Evolutionary conservation across 1,140 invertebrate genomes (phyloP).

Genomic region (Agrilus planipennis): DNA sequence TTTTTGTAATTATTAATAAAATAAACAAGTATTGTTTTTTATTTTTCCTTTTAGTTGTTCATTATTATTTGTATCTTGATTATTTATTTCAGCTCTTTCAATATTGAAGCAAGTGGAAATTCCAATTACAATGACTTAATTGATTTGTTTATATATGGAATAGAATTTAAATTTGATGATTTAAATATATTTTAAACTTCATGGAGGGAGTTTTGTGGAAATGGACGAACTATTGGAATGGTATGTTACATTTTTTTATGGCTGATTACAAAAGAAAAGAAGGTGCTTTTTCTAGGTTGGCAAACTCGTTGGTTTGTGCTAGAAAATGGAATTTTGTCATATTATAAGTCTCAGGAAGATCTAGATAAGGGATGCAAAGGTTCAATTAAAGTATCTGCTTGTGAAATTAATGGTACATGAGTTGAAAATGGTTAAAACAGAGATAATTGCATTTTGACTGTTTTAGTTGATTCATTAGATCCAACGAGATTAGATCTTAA

Average conservation of each 20-base stretch:
- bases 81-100: too few species aligned
- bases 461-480: slow-evolving; percentile 60
- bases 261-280: slow-evolving; percentile 1
- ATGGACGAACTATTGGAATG: slow-evolving; percentile 77
- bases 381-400: slow-evolving; percentile 68
- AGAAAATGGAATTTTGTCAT: slow-evolving; percentile 66
- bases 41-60: too few species aligned
- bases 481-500: slow-evolving; percentile 60
- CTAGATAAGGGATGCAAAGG: slow-evolving; percentile 75
- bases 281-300: slow-evolving; percentile 48
- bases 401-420: slow-evolving; percentile 62
- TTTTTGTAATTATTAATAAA: too few species aligned
- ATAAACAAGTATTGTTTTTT: too few species aligned
- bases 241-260: slow-evolving; percentile 34
- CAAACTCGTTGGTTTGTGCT: slow-evolving; percentile 77
- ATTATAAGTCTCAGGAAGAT: slow-evolving; percentile 74
- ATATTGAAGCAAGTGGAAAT: too few species aligned
- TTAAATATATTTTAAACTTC: too few species aligned
- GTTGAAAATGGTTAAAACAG: not conserved
- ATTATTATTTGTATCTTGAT: too few species aligned
- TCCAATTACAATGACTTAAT: too few species aligned
- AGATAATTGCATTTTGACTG: slow-evolving; percentile 16
- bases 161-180: too few species aligned
- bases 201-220: slow-evolving; percentile 71
- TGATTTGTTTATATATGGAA: too few species aligned